Evolutionary conservation across 2,113 vertebrate genomes (phyloP).

Genomic region (Morone chrysops): DNA sequence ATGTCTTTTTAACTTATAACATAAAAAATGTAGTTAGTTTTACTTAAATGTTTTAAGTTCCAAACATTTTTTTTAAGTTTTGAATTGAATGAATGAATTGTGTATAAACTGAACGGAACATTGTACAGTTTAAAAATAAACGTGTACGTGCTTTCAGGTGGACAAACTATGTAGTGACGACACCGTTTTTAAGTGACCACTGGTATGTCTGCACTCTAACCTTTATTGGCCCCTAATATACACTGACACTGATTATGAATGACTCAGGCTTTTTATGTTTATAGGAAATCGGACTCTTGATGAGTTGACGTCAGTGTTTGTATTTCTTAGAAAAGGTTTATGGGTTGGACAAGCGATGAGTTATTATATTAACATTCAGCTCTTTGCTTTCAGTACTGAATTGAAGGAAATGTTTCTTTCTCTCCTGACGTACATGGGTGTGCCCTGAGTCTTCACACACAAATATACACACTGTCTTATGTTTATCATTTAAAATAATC

Average conservation of each 20-base stretch:
- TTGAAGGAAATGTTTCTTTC: conserved; percentile 56
- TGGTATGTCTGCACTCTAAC: too few species aligned
- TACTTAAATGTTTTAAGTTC: too few species aligned
- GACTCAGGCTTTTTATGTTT: not conserved
- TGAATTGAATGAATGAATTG: too few species aligned
- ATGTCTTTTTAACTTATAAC: too few species aligned
- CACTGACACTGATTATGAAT: not conserved
- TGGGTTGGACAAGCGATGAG: conserved; percentile 16
- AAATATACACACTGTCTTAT: conserved; percentile 6
- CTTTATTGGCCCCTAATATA: not conserved
- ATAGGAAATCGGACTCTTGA: conserved; percentile 11
- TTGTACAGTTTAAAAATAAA: too few species aligned
- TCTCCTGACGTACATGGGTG: conserved; percentile 42
- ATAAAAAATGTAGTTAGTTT: too few species aligned
- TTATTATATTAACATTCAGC: conserved; percentile 17
- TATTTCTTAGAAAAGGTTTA: conserved; percentile 28
- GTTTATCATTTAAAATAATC: not conserved
- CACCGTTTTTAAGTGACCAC: too few species aligned
- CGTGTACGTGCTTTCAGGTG: not conserved
- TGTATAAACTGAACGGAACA: too few species aligned
- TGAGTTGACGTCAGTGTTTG: conserved; percentile 34
- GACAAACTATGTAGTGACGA: not conserved
- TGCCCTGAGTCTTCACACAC: conserved; percentile 3
- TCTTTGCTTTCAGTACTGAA: conserved; percentile 48
- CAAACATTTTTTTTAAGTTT: too few species aligned